These are phyloP conservation scores for Heliconius ethilla DNA, from an alignment of 2,888 invertebrate species.

Conservation along the genomic window DNA sequence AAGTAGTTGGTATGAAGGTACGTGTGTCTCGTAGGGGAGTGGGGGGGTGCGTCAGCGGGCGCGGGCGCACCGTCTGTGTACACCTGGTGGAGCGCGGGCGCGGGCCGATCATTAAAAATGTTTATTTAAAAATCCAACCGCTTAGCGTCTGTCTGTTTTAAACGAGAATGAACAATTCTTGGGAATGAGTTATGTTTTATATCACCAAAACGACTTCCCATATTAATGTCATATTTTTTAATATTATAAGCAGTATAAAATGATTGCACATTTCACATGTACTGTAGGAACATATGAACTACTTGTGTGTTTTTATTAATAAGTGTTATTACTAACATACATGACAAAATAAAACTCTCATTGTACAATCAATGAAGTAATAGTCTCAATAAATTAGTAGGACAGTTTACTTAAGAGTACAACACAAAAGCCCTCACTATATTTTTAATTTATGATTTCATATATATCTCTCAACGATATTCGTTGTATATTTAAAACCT, in stretches of 20 bases:
- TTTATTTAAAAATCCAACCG: slow-evolving; percentile 83
- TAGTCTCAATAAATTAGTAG: slow-evolving; percentile 53
- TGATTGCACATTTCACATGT: not conserved
- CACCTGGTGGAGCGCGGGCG: slow-evolving; percentile 75
- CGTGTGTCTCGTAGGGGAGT: slow-evolving; percentile 46
- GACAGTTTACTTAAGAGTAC: slow-evolving; percentile 54
- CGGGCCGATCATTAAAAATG: slow-evolving; percentile 82
- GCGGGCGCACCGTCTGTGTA: slow-evolving; percentile 73
- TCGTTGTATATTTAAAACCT: slow-evolving; percentile 54
- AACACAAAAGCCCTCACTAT: slow-evolving; percentile 56
- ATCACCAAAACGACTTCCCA: not conserved
- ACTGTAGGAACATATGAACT: not conserved
- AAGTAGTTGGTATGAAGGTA: slow-evolving; percentile 58
- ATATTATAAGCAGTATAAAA: not conserved
- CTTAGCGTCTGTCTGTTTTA: slow-evolving; percentile 63
- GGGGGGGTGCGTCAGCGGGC: slow-evolving; percentile 49
- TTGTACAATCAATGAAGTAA: slow-evolving; percentile 50
- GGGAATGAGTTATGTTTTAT: slow-evolving; percentile 24
- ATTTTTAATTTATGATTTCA: slow-evolving; percentile 61
- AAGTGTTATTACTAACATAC: slow-evolving; percentile 53
- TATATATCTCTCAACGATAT: slow-evolving; percentile 51
- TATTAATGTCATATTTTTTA: not conserved
- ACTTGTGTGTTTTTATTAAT: not conserved
- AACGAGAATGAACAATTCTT: slow-evolving; percentile 51
- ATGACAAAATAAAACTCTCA: slow-evolving; percentile 67